These are phyloP conservation scores for Amphiprion ocellaris DNA, from an alignment of 2,113 vertebrate species.

Conservation along the genomic window DNA sequence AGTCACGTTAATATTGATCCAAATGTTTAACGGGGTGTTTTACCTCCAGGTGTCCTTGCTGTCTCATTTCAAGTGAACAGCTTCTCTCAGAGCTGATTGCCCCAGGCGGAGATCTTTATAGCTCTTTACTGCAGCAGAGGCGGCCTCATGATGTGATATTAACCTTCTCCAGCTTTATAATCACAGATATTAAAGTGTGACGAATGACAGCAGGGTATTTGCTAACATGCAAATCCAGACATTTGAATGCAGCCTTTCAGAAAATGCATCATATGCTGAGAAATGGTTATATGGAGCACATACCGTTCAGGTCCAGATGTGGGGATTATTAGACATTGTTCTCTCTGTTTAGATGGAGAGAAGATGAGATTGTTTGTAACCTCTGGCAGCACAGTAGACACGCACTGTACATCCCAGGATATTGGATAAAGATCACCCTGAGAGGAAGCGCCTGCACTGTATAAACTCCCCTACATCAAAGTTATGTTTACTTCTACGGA, in stretches of 20 bases:
- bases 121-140: constrained; percentile 55
- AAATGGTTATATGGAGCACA: neutral
- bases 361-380: constrained; percentile 77
- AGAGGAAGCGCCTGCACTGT: constrained; percentile 63
- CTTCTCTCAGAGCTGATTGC: constrained; percentile 82
- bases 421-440: constrained; percentile 62
- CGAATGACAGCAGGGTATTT: constrained; percentile 14
- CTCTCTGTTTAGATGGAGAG: constrained; percentile 40
- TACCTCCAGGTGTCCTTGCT: constrained; percentile 94
- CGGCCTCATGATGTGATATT: constrained; percentile 53
- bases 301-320: constrained; percentile 27
- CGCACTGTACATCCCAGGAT: constrained; percentile 52
- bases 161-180: constrained; percentile 52
- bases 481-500: constrained; percentile 65
- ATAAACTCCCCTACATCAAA: constrained; percentile 73
- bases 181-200: constrained; percentile 48
- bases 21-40: constrained; percentile 91
- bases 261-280: neutral
- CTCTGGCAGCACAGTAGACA: constrained; percentile 80
- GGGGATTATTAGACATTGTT: constrained; percentile 41
- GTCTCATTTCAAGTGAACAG: constrained; percentile 87
- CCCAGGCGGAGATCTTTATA: constrained; percentile 72
- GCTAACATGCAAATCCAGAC: constrained; percentile 11
- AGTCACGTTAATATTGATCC: constrained; percentile 98
- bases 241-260: constrained; percentile 30